Conservation (phyloP, 1,140 invertebrate species). For the Leptopilina clavipes region DNA sequence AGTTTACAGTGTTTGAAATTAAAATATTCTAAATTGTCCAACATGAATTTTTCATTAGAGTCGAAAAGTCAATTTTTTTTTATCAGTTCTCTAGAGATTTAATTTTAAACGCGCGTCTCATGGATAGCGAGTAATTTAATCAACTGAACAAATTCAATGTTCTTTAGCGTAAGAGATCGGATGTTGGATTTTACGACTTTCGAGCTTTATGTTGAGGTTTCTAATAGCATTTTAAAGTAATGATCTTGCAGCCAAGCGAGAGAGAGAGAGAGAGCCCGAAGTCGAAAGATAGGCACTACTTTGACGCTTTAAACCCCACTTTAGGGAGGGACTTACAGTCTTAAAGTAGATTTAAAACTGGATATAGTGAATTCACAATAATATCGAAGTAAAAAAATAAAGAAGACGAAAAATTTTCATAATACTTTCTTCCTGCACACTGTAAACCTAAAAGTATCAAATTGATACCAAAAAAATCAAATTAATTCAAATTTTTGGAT, state of each 20-base stretch:
- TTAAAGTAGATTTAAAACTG: not conserved
- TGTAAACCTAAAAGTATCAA: too few relatives aligned
- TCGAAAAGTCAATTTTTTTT: too few relatives aligned
- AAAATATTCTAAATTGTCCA: too few relatives aligned
- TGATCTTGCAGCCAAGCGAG: not conserved
- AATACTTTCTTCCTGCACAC: too few relatives aligned
- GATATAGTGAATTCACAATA: constrained; percentile 1
- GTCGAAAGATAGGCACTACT: not conserved
- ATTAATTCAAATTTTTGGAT: too few relatives aligned
- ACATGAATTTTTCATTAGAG: too few relatives aligned
- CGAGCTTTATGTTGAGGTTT: constrained; percentile 13
- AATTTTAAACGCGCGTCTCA: not conserved
- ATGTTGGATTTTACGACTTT: constrained; percentile 24
- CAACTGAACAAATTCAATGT: not conserved
- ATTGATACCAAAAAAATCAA: too few relatives aligned
- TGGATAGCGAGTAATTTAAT: constrained; percentile 1
- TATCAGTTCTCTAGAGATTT: too few relatives aligned
- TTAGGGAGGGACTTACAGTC: not conserved
- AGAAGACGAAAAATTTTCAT: not conserved
- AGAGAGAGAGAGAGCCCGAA: not conserved
- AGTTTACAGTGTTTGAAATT: too few relatives aligned
- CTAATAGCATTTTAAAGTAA: constrained; percentile 29
- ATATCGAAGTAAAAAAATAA: not conserved
- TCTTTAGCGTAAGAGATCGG: constrained; percentile 2
- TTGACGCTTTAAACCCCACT: not conserved